Evolutionary conservation across 2,113 vertebrate species (phyloP).

Genomic region (Turnix velox): DNA sequence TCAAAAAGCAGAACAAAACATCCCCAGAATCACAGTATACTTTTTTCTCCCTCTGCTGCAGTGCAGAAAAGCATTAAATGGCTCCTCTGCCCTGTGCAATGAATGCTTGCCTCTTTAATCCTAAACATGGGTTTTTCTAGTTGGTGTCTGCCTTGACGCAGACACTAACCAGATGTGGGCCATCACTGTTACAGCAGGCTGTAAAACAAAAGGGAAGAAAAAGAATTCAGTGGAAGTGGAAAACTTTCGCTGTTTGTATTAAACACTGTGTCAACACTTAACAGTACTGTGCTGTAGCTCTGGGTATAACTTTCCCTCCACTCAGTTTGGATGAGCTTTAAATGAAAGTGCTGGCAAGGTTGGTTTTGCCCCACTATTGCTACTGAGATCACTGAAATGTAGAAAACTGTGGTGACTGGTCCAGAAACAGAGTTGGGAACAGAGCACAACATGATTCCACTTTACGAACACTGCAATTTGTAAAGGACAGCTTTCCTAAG

Average conservation of each 20-base stretch:
- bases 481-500: neutral
- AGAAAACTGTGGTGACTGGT: neutral
- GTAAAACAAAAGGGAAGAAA: slow-evolving; percentile 47
- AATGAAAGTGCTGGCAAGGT: neutral
- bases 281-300: neutral
- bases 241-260: neutral
- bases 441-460: neutral
- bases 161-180: slow-evolving; percentile 40
- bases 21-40: neutral
- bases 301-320: neutral
- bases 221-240: neutral
- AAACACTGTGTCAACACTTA: neutral
- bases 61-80: neutral
- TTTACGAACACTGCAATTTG: neutral
- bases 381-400: neutral
- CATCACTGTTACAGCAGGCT: slow-evolving; percentile 37
- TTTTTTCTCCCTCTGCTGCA: fast-evolving
- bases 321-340: neutral
- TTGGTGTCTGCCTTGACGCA: slow-evolving; percentile 1
- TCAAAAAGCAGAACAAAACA: neutral
- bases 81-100: neutral
- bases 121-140: slow-evolving; percentile 10
- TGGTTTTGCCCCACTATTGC: neutral
- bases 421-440: neutral
- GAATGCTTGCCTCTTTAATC: neutral